Conservation (phyloP, 2,888 invertebrate species). For the Acanthosepion pharaonis region DNA sequence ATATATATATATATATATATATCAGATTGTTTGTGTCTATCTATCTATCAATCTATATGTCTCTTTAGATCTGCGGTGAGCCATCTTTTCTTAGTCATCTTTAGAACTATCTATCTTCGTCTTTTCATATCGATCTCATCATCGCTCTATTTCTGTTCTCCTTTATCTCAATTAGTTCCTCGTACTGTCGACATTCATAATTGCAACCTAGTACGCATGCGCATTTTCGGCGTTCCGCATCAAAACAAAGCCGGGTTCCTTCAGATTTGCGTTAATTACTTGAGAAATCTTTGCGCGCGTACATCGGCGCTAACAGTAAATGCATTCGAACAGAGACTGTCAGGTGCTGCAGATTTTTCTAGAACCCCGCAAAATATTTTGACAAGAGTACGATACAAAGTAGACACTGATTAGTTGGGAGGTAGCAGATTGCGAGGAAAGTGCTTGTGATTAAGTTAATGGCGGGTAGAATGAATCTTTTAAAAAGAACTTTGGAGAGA, state of each 20-base stretch:
- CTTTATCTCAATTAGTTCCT: not conserved
- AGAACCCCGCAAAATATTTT: not conserved
- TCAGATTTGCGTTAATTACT: conserved; percentile 33
- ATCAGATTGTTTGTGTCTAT: not conserved
- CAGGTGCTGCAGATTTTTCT: not conserved
- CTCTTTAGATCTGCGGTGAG: not conserved
- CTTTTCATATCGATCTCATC: not conserved
- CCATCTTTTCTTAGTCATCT: not conserved
- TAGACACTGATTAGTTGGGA: not conserved
- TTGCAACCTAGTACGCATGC: too few relatives aligned
- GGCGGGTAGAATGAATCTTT: not conserved
- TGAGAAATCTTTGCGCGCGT: not conserved
- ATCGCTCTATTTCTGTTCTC: not conserved
- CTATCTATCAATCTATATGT: not conserved
- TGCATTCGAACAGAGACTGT: not conserved
- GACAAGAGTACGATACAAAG: not conserved
- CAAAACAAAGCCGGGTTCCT: not conserved
- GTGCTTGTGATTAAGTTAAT: not conserved
- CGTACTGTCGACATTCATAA: too few relatives aligned
- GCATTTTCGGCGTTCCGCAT: not conserved
- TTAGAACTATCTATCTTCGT: not conserved
- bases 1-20: not conserved
- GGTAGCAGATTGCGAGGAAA: conserved; percentile 1
- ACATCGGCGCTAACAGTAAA: not conserved
- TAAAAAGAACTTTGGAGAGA: not conserved